A percentile compares a stretch with the other conserved stretches of the same genome.
Evolutionary conservation across 1,140 invertebrate genomes (phyloP).

Genomic region (Orius insidiosus): DNA sequence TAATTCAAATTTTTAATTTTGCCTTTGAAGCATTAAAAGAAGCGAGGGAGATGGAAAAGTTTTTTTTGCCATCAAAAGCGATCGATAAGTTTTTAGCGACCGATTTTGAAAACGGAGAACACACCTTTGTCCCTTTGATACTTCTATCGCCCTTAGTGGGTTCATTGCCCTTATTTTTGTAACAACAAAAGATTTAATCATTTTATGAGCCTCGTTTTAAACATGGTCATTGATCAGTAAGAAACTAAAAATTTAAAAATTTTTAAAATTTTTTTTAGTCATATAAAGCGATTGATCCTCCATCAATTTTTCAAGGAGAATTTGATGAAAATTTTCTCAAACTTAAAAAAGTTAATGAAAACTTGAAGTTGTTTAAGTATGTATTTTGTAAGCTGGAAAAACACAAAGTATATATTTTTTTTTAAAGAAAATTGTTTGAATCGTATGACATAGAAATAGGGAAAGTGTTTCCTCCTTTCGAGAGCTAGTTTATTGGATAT

Average conservation of each 20-base stretch:
- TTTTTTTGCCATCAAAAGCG: slow-evolving; percentile 40
- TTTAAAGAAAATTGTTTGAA: not conserved
- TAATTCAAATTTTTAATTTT: too few relatives aligned
- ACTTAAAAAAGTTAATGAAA: slow-evolving; percentile 28
- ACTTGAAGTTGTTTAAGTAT: slow-evolving; percentile 34
- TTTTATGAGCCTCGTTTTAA: slow-evolving; percentile 55
- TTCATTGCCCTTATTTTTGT: slow-evolving; percentile 68
- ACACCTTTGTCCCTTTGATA: slow-evolving; percentile 43
- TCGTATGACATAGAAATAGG: not conserved
- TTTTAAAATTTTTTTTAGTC: slow-evolving; percentile 18
- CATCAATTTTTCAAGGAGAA: slow-evolving; percentile 53
- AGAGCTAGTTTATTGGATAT: slow-evolving; percentile 38
- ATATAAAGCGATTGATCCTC: slow-evolving; percentile 29
- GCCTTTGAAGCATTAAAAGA: slow-evolving; percentile 33
- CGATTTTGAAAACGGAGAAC: slow-evolving; percentile 41
- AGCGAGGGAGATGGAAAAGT: slow-evolving; percentile 45
- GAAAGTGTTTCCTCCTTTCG: slow-evolving; percentile 7
- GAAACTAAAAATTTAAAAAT: slow-evolving; percentile 19
- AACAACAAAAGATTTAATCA: slow-evolving; percentile 32
- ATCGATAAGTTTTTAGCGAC: slow-evolving; percentile 52
- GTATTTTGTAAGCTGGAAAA: too few relatives aligned
- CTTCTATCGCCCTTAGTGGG: slow-evolving; percentile 68
- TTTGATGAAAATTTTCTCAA: slow-evolving; percentile 39
- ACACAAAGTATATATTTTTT: too few relatives aligned
- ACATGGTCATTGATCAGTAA: slow-evolving; percentile 52